Percentiles rank a stretch among this genome's conserved stretches.
phyloP scores from a whole-genome alignment of 2,888 invertebrate genomes.

The Omphaloscelis lunosa region DNA sequence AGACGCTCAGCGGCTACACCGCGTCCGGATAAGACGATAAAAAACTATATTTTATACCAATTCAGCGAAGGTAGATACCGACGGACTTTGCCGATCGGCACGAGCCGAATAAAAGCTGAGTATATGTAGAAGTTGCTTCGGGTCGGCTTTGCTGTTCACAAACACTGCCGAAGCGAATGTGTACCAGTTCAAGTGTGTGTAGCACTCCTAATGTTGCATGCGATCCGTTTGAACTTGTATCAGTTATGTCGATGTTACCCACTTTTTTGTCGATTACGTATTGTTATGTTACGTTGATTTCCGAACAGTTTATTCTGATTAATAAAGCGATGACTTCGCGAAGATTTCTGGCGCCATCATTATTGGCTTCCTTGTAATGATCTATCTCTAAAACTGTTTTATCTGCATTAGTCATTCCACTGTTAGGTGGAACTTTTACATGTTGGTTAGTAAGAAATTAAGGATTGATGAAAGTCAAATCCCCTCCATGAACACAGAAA shows the following conservation, averaged over 20 bases:
- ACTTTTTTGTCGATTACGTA: conserved; percentile 58
- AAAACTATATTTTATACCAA: neutral
- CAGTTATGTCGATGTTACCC: conserved; percentile 50
- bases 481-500: conserved; percentile 11
- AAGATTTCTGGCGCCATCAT: conserved; percentile 4
- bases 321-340: conserved; percentile 25
- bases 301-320: conserved; percentile 37
- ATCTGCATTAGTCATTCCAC: neutral
- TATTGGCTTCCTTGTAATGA: conserved; percentile 12
- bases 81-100: neutral
- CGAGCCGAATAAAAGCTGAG: neutral
- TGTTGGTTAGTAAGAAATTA: neutral
- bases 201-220: conserved; percentile 60
- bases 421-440: neutral
- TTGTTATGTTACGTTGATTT: conserved; percentile 46
- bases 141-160: neutral
- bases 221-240: conserved; percentile 66
- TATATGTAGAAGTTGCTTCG: neutral
- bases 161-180: neutral
- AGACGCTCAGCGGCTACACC: neutral
- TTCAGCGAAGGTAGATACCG: neutral
- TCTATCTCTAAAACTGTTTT: neutral
- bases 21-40: neutral
- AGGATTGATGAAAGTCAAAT: conserved; percentile 23
- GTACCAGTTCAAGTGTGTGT: neutral